Conservation (phyloP, 1,140 invertebrate species). For the Stenopsyche tienmushanensis region DNA sequence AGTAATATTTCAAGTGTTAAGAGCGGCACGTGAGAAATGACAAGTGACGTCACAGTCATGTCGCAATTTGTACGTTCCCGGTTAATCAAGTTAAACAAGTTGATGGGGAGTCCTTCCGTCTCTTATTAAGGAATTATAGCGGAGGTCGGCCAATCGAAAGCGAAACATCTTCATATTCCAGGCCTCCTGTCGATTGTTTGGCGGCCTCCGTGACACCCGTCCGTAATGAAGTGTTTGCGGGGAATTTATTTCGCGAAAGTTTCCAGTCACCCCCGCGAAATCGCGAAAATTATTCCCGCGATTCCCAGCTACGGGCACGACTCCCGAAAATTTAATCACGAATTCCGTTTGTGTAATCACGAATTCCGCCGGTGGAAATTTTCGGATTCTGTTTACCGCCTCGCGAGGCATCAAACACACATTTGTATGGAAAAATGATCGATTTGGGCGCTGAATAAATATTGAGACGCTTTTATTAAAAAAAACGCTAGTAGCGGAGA, state of each 20-base stretch:
- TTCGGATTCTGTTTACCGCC: slow-evolving; percentile 20
- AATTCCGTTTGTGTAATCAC: slow-evolving; percentile 28
- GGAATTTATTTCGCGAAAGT: not conserved
- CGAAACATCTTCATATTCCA: too few relatives aligned
- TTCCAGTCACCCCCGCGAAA: slow-evolving; percentile 8
- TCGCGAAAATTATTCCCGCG: slow-evolving; percentile 19
- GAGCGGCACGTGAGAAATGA: too few relatives aligned
- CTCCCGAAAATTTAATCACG: slow-evolving; percentile 23
- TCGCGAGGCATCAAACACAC: slow-evolving; percentile 25
- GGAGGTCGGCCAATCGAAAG: too few relatives aligned
- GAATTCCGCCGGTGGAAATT: slow-evolving; percentile 24
- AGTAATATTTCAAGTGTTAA: too few relatives aligned
- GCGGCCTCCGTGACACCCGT: not conserved
- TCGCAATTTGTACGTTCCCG: too few relatives aligned
- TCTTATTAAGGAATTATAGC: too few relatives aligned
- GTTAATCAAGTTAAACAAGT: not conserved
- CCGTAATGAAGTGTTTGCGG: not conserved
- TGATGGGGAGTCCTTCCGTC: too few relatives aligned
- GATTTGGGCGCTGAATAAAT: slow-evolving; percentile 23
- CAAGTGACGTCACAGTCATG: too few relatives aligned
- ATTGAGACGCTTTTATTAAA: slow-evolving; percentile 16
- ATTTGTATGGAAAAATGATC: slow-evolving; percentile 23
- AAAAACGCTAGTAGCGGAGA: not conserved
- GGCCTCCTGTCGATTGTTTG: slow-evolving; percentile 3
- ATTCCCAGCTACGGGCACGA: not conserved